These are phyloP conservation scores for Pterocles gutturalis DNA, from an alignment of 2,113 vertebrate species.

Conservation along the genomic window DNA sequence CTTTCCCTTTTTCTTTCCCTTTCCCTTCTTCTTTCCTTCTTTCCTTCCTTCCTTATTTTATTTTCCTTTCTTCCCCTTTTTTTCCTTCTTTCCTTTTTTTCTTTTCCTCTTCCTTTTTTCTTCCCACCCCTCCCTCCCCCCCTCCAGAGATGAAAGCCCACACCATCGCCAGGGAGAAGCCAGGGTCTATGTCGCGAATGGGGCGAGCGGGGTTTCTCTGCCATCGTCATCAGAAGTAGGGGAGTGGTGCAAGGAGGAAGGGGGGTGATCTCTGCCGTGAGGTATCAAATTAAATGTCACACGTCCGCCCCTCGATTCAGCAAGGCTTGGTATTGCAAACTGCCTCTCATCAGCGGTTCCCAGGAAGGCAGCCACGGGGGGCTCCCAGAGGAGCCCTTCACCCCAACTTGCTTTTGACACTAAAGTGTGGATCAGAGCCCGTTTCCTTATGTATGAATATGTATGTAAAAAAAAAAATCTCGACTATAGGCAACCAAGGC, in stretches of 20 bases:
- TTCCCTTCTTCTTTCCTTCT: background rate
- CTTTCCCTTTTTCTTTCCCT: background rate
- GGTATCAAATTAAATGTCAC: background rate
- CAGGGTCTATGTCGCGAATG: fast-evolving
- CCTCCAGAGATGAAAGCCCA: background rate
- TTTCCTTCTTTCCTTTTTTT: fast-evolving
- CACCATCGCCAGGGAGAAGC: fast-evolving
- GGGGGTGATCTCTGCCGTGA: background rate
- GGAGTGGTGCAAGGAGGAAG: background rate
- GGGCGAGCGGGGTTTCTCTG: background rate
- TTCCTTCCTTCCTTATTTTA: fast-evolving
- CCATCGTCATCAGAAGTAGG: background rate
- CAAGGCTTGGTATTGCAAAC: background rate
- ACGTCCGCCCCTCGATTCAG: fast-evolving
- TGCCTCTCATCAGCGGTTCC: background rate
- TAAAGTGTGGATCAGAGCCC: background rate
- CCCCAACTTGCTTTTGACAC: background rate
- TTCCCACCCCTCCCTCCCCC: fast-evolving
- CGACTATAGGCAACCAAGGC: background rate
- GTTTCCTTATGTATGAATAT: background rate
- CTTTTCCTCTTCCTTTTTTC: fast-evolving
- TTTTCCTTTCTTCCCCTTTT: background rate
- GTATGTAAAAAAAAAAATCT: background rate
- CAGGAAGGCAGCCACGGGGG: background rate
- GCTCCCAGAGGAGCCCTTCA: background rate